A percentile compares a stretch with the other conserved stretches of the same genome.
Conservation (phyloP, 2,797 vertebrate species). For the Darevskia nairensis region DNA sequence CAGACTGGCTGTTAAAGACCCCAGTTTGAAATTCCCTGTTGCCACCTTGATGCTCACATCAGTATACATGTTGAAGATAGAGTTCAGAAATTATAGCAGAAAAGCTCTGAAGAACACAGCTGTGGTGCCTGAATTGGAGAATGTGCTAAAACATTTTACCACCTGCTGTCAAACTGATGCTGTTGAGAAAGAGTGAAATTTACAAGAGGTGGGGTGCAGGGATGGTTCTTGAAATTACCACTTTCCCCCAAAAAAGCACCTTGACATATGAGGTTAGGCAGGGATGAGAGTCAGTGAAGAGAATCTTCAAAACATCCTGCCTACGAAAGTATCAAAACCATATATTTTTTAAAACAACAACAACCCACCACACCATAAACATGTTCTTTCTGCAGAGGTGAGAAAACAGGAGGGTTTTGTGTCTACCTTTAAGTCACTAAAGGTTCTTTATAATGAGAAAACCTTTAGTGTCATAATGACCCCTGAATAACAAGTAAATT, state of each 20-base stretch:
- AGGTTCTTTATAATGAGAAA: slow-evolving; percentile 70
- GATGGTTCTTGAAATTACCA: background rate
- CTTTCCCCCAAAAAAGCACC: background rate
- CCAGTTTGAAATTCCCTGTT: background rate
- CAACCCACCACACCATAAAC: background rate
- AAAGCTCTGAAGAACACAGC: background rate
- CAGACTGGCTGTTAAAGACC: background rate
- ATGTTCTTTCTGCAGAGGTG: background rate
- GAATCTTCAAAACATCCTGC: background rate
- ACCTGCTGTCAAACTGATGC: background rate
- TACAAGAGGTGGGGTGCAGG: background rate
- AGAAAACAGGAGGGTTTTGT: slow-evolving; percentile 40
- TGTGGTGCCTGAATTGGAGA: background rate
- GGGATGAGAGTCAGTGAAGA: background rate
- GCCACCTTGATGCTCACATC: background rate
- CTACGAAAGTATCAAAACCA: background rate
- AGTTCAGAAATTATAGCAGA: background rate
- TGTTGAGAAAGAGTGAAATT: background rate
- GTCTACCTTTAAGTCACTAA: slow-evolving; percentile 56
- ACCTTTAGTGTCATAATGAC: slow-evolving; percentile 71
- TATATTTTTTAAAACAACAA: background rate
- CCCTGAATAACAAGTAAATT: slow-evolving; percentile 70
- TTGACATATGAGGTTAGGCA: too few relatives aligned
- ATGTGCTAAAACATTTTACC: background rate
- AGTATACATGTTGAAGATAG: background rate